Evolutionary conservation across 2,113 vertebrate genomes (phyloP).

Genomic region (Mungos mungo): DNA sequence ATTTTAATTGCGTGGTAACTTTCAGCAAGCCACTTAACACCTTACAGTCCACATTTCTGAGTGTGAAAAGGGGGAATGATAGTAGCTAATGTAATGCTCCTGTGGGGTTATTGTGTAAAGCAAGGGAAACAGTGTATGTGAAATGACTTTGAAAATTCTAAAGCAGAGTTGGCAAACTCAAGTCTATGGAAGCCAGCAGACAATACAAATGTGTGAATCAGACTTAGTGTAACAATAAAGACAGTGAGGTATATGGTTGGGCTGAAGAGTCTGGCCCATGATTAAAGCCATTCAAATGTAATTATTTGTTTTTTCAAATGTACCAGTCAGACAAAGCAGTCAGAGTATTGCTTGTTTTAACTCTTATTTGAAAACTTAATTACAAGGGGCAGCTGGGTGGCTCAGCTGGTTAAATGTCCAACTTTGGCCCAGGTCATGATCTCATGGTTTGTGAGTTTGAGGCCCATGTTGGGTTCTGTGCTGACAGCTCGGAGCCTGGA

Average conservation of each 20-base stretch:
- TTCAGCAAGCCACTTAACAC: neutral
- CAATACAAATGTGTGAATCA: neutral
- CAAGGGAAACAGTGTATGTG: neutral
- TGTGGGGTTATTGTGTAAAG: neutral
- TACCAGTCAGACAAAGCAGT: neutral
- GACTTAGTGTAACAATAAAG: neutral
- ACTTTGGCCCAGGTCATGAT: no score
- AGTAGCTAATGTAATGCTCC: neutral
- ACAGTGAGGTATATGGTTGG: no score
- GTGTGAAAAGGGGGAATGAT: neutral
- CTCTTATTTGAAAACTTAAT: neutral
- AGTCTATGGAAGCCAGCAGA: neutral
- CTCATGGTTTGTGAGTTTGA: no score
- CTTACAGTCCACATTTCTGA: neutral
- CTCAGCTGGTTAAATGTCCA: no score
- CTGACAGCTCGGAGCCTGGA: no score
- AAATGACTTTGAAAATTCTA: constrained; percentile 40
- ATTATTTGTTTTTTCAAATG: neutral
- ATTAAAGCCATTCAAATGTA: neutral
- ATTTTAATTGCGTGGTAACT: neutral
- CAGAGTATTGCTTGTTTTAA: neutral
- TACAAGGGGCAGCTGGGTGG: no score
- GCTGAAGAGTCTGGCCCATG: neutral
- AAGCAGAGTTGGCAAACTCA: neutral
- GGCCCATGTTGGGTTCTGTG: no score